Evolutionary conservation across 1,140 invertebrate genomes (phyloP).

Genomic region (Oryzaephilus surinamensis): DNA sequence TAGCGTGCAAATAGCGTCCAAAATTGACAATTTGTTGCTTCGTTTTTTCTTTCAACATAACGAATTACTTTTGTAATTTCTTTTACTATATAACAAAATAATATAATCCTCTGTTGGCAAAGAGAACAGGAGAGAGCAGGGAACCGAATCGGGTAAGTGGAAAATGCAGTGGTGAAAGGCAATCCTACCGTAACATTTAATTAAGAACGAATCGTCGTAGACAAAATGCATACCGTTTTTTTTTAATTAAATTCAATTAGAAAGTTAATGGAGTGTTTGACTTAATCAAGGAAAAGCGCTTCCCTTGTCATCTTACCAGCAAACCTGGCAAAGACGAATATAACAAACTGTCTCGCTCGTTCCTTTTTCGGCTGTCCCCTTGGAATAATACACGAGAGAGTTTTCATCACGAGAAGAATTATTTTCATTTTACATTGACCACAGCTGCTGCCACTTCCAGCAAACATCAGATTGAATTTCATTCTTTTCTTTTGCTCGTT

Average conservation of each 20-base stretch:
- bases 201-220: slow-evolving; percentile 13
- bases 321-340: slow-evolving; percentile 6
- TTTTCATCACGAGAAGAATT: slow-evolving; percentile 15
- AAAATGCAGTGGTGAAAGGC: neutral
- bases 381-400: too few species aligned
- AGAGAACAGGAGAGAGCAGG: neutral
- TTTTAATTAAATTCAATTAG: slow-evolving; percentile 18
- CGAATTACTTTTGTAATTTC: neutral
- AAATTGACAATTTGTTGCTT: neutral
- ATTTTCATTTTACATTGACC: slow-evolving; percentile 20
- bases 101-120: slow-evolving; percentile 4
- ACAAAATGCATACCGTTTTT: slow-evolving; percentile 10
- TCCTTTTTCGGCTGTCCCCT: neutral
- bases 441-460: slow-evolving; percentile 16
- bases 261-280: slow-evolving; percentile 17
- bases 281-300: slow-evolving; percentile 13
- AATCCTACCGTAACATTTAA: slow-evolving; percentile 15
- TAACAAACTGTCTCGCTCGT: slow-evolving; percentile 3
- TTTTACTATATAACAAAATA: neutral
- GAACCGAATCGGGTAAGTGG: too few species aligned
- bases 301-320: slow-evolving; percentile 10
- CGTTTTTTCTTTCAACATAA: neutral
- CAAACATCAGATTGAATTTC: slow-evolving; percentile 16
- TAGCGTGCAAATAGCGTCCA: too few species aligned
- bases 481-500: slow-evolving; percentile 12